phyloP scores from a whole-genome alignment of 1,140 invertebrate genomes.

The Callitettix versicolor region DNA sequence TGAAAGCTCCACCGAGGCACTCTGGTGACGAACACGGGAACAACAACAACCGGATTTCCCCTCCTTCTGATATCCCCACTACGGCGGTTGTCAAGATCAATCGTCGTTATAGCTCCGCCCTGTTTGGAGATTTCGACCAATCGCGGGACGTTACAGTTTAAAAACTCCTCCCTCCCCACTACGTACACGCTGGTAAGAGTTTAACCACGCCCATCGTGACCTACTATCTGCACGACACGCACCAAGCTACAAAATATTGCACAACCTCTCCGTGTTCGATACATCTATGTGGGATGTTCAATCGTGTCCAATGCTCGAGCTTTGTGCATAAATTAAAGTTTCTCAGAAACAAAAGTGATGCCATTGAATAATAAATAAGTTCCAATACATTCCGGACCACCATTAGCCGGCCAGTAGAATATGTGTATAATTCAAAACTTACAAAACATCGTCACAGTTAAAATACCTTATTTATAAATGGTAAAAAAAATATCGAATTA shows the following conservation, averaged over 20 bases:
- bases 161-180: neutral
- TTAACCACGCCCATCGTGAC: slow-evolving; percentile 12
- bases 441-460: too few species aligned
- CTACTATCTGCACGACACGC: slow-evolving; percentile 3
- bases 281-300: slow-evolving; percentile 15
- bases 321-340: slow-evolving; percentile 1
- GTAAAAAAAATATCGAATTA: too few species aligned
- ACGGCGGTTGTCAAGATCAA: neutral
- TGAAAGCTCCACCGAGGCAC: slow-evolving; percentile 25
- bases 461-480: too few species aligned
- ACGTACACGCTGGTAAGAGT: neutral
- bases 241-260: slow-evolving; percentile 6
- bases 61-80: neutral
- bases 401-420: too few species aligned
- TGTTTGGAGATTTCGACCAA: neutral
- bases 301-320: slow-evolving; percentile 5
- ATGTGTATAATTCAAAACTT: too few species aligned
- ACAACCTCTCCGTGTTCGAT: slow-evolving; percentile 9
- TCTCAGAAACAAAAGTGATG: slow-evolving; percentile 6
- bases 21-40: slow-evolving; percentile 34
- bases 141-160: neutral
- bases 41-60: slow-evolving; percentile 20
- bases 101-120: slow-evolving; percentile 1
- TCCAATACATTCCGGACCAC: too few species aligned
- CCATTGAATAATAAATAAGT: slow-evolving; percentile 2